Conservation (phyloP, 1,140 invertebrate species). For the Piezodorus guildinii region DNA sequence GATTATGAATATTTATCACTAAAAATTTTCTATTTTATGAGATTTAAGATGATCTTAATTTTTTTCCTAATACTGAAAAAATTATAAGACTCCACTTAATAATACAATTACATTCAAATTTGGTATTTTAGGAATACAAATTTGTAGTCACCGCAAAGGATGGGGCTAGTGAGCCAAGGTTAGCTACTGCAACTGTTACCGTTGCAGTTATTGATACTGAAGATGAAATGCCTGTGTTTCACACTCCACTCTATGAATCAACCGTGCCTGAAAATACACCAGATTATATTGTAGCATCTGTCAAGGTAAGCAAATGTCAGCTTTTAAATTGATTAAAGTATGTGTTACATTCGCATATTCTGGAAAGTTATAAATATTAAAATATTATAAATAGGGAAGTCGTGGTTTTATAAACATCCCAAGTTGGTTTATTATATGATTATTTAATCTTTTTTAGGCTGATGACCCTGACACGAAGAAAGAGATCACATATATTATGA, state of each 20-base stretch:
- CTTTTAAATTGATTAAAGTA: too few relatives aligned
- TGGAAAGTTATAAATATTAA: too few relatives aligned
- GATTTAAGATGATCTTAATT: too few relatives aligned
- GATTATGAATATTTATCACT: too few relatives aligned
- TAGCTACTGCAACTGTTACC: constrained; percentile 76
- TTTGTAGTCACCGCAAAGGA: constrained; percentile 83
- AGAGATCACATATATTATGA: constrained; percentile 72
- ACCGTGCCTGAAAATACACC: constrained; percentile 71
- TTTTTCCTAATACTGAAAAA: too few relatives aligned
- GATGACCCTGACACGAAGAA: constrained; percentile 65
- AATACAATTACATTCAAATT: too few relatives aligned
- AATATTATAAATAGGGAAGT: too few relatives aligned
- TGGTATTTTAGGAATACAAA: constrained; percentile 52
- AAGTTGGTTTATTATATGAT: too few relatives aligned
- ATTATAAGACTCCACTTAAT: too few relatives aligned
- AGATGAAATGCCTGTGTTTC: constrained; percentile 75
- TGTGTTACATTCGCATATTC: too few relatives aligned
- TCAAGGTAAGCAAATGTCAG: constrained; percentile 38
- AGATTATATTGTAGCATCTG: constrained; percentile 61
- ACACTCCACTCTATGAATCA: constrained; percentile 55
- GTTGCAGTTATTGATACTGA: constrained; percentile 66
- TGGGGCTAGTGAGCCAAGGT: constrained; percentile 66
- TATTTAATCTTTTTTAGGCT: constrained; percentile 35
- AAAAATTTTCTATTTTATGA: too few relatives aligned
- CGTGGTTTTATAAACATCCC: too few relatives aligned